Base-by-base conservation (phyloP, 2,113 vertebrate species). In the Macheiramphus alcinus region DNA sequence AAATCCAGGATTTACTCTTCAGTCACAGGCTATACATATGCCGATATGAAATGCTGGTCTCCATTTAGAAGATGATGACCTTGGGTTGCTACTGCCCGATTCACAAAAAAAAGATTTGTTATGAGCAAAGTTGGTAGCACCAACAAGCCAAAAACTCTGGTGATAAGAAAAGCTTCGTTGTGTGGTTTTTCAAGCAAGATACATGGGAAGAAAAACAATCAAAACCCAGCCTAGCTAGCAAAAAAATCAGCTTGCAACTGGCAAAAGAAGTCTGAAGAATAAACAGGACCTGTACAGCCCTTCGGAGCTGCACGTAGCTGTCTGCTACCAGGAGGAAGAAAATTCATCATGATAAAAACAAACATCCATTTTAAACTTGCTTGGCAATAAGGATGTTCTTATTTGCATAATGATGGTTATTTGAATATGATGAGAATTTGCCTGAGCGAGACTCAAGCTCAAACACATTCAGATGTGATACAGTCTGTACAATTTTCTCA, bases 351-450 rank as follows among this genome's bases (percentile, higher is more conserved):
- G 80, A 83, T 91, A 86, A 97, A 97, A 98, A 94, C 97, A 98
- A 97, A 97, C 96, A 97, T 23, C 92, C 96, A 90, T 96, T 92
- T 91, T 88, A 93, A 96, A 95, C 97, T 84, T 66, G 79, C 90
- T 74, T 53, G 55, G 97, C 95, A 93, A 90, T n/a, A 86, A 94
- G 94, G 82, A 80, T 88, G 85, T 82, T 90, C 94, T 71, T 56
- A 97, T 98, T 97, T 98, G 95, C 97, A 97, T 98, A 98, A 97
- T 96, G 97, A 97, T 68, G 96, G 92, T 96, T 94, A 97, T 98
- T 97, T 98, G 96, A 98, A 97, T 97, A 71, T 43, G 95, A 97
- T 90, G 94, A 97, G 96, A 95, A 95, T 96, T 93, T 95, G 95
- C 96, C 95, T 86, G 96, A 97, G 96, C 82, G 10, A 97, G 90